phyloP scores from a whole-genome alignment of 2,888 invertebrate species.

The Athalia circularis region DNA sequence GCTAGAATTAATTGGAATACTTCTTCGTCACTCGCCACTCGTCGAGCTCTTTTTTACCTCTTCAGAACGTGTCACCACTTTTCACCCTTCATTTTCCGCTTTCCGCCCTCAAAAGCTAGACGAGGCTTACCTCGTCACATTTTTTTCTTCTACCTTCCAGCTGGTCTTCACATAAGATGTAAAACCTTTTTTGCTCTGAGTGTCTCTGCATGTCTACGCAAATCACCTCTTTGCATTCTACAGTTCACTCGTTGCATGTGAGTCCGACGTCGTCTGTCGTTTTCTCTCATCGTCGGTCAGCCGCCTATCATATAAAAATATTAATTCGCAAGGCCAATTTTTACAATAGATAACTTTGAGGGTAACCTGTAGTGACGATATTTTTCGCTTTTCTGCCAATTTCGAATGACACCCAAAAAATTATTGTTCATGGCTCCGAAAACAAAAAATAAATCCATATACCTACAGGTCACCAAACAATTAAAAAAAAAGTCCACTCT shows the following conservation, averaged over 20 bases:
- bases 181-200: neutral
- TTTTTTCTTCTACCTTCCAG: conserved; percentile 1
- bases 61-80: neutral
- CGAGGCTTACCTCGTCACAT: conserved; percentile 15
- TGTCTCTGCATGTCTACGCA: conserved; percentile 14
- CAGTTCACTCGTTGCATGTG: neutral
- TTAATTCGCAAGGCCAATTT: no score
- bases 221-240: conserved; percentile 19
- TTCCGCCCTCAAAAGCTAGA: conserved; percentile 13
- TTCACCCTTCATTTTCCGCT: conserved; percentile 1
- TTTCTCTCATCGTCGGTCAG: neutral
- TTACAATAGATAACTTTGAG: no score
- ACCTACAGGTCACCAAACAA: no score
- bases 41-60: no score
- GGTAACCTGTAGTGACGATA: no score
- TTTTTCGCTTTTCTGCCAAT: no score
- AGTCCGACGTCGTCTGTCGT: neutral
- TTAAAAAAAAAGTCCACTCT: no score
- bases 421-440: no score
- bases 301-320: no score
- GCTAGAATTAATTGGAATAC: conserved; percentile 13
- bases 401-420: no score
- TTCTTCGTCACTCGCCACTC: neutral
- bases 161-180: neutral
- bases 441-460: no score